Evolutionary conservation across 2,888 invertebrate species (phyloP), one percentile per base, ranked within the genome.

Genomic region (Parochlus steinenii): DNA sequence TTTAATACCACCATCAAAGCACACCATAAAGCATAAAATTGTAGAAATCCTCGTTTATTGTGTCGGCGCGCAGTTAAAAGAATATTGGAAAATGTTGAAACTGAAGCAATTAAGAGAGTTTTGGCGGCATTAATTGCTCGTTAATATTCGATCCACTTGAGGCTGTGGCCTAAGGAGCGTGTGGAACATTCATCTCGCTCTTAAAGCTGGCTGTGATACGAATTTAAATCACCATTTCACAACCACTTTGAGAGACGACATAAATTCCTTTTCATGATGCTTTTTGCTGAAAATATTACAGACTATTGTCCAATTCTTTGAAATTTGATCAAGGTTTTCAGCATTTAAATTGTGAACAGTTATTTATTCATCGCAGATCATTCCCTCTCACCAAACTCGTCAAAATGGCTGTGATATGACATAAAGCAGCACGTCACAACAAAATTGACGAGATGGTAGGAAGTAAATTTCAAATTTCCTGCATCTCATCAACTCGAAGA

Each of bases 161-260:
- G n/a, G n/a, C n/a, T n/a, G n/a, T n/a, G n/a, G n/a, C n/a, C n/a
- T n/a, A n/a, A n/a, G n/a, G n/a, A n/a, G n/a, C n/a, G n/a, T n/a
- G 18, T 22, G 26, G 20, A 38, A 28, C 32, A 31, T 27, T 27
- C 22, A 37, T 85, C 85, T 87, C 86, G n/a, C n/a, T n/a, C 86
- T 86, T 86, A 87, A 90, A 87, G 87, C 89, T 87, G 86, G 86
- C 87, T 89, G 87, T 86, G 86, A 87, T 87, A 86, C 83, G 83
- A 66, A 48, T 49, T 50, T 54, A 55, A 48, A 50, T 51, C 58
- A 58, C 71, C 83, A 85, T 70, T 76, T 70, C 65, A 83, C 85
- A 82, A 65, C 80, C 82, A 82, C 78, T 80, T 85, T 81, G 85
- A 72, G 83, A 83, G 83, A 54, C 50, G 54, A 54, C 51, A 57